Base-by-base conservation (phyloP, 2,797 vertebrate species). In the Rhadinocentrus ornatus region DNA sequence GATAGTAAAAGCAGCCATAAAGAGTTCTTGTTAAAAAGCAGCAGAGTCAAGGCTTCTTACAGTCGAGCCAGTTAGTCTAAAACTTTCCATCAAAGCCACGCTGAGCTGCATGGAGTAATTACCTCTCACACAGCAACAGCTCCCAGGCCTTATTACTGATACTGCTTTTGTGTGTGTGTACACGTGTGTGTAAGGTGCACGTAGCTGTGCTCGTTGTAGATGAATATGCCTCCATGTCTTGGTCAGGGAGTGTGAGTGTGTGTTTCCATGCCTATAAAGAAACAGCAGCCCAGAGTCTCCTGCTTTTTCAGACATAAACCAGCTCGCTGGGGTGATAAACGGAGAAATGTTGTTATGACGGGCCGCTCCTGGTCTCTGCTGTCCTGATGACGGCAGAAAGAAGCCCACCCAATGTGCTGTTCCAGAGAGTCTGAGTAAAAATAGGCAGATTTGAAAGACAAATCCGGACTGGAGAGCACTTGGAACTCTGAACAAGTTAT, bases 51-150 rank as follows among this genome's bases (percentile, higher is more conserved):
- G 78, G 73, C 76, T 85, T 86, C 82, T 84, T 78, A 81, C 66
- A 75, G 83, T 84, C 68, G 73, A 86, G 88, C 86, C 91, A 92
- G 89, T 87, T 79, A 80, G 88, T 84, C 82, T 88, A 84, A 90
- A 91, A 89, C 65, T 89, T 92, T 91, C 89, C 90, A 92, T 91
- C 91, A 93, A 90, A 91, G 87, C 75, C 48, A 80, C 27, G 27
- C 75, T 50, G 75, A 84, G 82, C 86, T 82, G 82, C 85, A 84
- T 83, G 84, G 87, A 90, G 88, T 91, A 69, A 92, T 93, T 92
- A 91, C 85, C 75, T 81, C 83, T 84, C 80, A 81, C 89, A 81
- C 86, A 80, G 88, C 78, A 72, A 80, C 85, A 85, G 87, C 86
- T 88, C 85, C 81, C 78, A 83, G 89, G 89, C 87, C 83, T 79